phyloP scores from a whole-genome alignment of 2,113 vertebrate genomes.

The Neolamprologus variostigma region DNA sequence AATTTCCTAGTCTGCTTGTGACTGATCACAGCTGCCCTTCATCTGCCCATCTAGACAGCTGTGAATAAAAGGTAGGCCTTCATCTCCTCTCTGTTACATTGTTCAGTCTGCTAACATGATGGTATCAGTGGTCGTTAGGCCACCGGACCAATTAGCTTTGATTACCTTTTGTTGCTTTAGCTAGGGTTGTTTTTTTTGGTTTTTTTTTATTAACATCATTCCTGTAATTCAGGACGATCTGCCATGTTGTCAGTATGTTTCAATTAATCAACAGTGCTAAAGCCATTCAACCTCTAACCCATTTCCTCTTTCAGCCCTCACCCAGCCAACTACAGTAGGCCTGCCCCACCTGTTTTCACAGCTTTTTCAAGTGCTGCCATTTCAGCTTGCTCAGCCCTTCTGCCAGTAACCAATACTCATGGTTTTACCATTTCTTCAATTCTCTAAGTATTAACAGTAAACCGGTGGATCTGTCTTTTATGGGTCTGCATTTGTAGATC shows the following conservation, averaged over 20 bases:
- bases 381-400: neutral
- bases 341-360: neutral
- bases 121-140: neutral
- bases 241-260: neutral
- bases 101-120: neutral
- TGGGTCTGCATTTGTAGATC: neutral
- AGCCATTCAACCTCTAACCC: neutral
- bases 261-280: neutral
- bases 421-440: neutral
- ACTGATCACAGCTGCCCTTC: neutral
- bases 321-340: neutral
- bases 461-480: neutral
- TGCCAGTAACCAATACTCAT: neutral
- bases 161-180: neutral
- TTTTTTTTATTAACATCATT: neutral
- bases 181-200: neutral
- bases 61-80: neutral
- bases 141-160: neutral
- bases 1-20: neutral
- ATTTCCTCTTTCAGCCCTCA: neutral
- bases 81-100: neutral
- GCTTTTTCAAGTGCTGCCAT: neutral
- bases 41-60: neutral
- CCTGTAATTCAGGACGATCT: neutral
- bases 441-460: neutral